These are phyloP conservation scores for Plectropomus leopardus DNA, from an alignment of 2,113 vertebrate genomes.

Conservation along the genomic window DNA sequence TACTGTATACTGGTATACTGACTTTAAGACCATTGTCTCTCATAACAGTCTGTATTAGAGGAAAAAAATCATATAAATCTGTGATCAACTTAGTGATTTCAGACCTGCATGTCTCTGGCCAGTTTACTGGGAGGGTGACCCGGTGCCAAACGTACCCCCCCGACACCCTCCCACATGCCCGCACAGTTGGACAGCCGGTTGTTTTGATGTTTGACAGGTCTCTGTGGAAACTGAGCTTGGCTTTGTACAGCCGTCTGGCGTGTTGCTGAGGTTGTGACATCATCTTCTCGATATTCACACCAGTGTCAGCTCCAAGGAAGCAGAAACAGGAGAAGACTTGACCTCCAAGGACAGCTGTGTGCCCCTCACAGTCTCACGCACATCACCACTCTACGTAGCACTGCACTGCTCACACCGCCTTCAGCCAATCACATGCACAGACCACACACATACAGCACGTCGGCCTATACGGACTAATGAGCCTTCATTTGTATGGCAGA, in stretches of 20 bases:
- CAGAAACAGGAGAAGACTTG: slow-evolving; percentile 77
- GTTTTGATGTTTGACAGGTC: slow-evolving; percentile 78
- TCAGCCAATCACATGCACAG: slow-evolving; percentile 6
- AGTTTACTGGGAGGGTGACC: slow-evolving; percentile 3
- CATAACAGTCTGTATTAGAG: background rate
- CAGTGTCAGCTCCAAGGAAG: slow-evolving; percentile 78
- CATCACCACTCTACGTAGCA: background rate
- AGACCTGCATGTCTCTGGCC: background rate
- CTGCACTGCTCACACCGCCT: background rate
- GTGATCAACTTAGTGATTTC: background rate
- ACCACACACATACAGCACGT: background rate
- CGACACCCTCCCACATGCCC: slow-evolving; percentile 13
- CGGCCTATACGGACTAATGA: slow-evolving; percentile 1
- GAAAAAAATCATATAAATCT: background rate
- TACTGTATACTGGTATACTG: background rate
- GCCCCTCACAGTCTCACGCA: slow-evolving; percentile 30
- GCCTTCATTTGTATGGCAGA: background rate
- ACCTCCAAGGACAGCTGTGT: slow-evolving; percentile 76
- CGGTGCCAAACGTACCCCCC: background rate
- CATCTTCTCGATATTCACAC: slow-evolving; percentile 79
- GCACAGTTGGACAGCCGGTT: slow-evolving; percentile 42
- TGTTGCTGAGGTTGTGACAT: slow-evolving; percentile 74
- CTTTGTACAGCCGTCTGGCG: slow-evolving; percentile 64
- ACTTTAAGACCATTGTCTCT: background rate
- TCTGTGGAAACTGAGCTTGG: slow-evolving; percentile 77